Evolutionary conservation across 2,113 vertebrate genomes (phyloP).

Genomic region (Jaculus jaculus): DNA sequence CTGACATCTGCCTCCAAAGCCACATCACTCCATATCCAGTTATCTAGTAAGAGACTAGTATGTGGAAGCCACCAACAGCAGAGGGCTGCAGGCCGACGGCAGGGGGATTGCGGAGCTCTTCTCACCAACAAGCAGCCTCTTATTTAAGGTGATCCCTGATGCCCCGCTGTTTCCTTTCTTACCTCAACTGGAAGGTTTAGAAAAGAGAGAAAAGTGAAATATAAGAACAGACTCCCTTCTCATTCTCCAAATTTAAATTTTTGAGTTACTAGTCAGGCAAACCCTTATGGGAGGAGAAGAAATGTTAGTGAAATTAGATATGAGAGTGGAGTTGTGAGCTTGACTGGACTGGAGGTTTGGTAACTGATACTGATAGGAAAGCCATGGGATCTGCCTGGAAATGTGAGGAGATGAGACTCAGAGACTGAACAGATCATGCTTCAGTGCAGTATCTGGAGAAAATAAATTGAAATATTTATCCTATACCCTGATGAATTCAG

Average conservation of each 20-base stretch:
- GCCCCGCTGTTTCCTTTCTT: not conserved
- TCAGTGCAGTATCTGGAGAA: not conserved
- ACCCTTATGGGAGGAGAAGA: not conserved
- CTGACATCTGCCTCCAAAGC: not conserved
- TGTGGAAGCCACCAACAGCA: not conserved
- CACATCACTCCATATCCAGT: not conserved
- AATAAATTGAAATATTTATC: not conserved
- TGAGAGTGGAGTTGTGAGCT: not conserved
- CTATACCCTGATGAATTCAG: not conserved
- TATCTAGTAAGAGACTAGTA: not conserved
- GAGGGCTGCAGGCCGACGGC: not conserved
- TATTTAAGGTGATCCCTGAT: not conserved
- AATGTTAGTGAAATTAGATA: not conserved
- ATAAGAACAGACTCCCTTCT: not conserved
- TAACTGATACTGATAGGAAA: not conserved
- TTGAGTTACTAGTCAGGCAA: not conserved
- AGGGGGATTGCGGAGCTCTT: not conserved
- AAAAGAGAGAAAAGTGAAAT: not conserved
- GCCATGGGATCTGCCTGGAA: not conserved
- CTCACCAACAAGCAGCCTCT: not conserved
- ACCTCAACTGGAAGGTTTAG: not conserved
- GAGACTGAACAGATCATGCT: not conserved
- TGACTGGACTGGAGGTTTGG: not conserved
- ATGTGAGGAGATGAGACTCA: not conserved
- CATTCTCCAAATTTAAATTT: not conserved